phyloP scores from a whole-genome alignment of 2,797 vertebrate species.

The Aphelocoma californica region DNA sequence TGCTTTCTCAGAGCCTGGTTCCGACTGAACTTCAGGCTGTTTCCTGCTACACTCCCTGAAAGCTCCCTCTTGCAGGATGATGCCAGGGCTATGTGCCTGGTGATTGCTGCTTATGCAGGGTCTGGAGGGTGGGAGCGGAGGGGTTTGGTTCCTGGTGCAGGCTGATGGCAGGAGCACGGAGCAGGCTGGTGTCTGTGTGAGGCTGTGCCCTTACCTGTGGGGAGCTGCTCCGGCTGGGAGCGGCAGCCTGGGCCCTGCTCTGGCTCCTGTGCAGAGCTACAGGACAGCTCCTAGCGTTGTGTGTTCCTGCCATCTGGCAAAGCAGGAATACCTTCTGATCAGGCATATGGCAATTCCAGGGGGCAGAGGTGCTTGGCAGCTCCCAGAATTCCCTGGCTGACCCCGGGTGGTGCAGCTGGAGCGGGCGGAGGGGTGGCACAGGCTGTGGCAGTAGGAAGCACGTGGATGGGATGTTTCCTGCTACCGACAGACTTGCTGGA shows the following conservation, averaged over 20 bases:
- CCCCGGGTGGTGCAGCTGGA: rapidly evolving
- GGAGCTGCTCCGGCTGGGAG: rapidly evolving
- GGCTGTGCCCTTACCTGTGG: not conserved
- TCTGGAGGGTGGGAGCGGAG: not conserved
- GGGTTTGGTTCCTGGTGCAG: rapidly evolving
- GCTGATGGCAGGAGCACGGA: not conserved
- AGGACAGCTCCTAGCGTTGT: not conserved
- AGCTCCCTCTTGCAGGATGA: not conserved
- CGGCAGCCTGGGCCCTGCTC: not conserved
- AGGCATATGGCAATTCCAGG: not conserved
- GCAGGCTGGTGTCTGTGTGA: not conserved
- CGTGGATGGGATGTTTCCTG: not conserved
- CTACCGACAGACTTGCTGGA: not conserved
- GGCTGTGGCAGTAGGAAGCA: not conserved
- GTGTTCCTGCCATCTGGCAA: not conserved
- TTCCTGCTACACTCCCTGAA: not conserved
- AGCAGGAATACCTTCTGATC: not conserved
- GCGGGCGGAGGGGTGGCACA: rapidly evolving
- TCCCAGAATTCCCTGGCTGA: not conserved
- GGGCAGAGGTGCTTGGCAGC: not conserved
- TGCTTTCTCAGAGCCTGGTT: not conserved
- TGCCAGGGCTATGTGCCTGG: not conserved
- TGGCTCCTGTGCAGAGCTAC: not conserved
- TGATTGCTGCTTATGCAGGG: not conserved
- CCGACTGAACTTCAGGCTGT: not conserved